Evolutionary conservation across 2,113 vertebrate species (phyloP).

Genomic region (Cyanocitta stelleri): DNA sequence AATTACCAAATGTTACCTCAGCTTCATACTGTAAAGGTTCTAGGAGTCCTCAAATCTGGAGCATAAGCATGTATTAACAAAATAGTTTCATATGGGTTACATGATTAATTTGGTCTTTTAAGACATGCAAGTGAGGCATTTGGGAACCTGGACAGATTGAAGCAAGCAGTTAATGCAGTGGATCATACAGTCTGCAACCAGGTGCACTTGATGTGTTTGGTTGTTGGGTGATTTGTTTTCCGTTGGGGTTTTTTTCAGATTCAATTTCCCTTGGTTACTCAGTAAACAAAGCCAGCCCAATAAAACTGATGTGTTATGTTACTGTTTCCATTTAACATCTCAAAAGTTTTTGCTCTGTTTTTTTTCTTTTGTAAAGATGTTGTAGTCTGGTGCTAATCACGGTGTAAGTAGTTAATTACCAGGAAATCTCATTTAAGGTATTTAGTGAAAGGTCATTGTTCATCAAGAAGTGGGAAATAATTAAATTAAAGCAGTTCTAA

Average conservation of each 20-base stretch:
- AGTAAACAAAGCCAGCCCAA: neutral
- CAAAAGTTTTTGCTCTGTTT: neutral
- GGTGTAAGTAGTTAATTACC: neutral
- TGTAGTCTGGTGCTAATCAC: neutral
- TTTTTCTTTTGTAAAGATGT: neutral
- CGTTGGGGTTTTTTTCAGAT: fast-evolving
- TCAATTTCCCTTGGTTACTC: neutral
- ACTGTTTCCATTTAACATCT: neutral
- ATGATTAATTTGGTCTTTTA: neutral
- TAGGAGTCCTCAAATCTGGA: neutral
- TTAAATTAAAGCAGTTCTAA: neutral
- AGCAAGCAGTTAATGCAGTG: neutral
- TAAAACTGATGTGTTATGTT: neutral
- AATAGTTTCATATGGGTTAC: neutral
- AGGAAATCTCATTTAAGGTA: constrained; percentile 14
- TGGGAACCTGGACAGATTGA: neutral
- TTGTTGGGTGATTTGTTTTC: neutral
- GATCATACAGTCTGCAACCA: neutral
- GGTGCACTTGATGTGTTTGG: neutral
- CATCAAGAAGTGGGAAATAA: constrained; percentile 4
- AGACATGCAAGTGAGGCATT: neutral
- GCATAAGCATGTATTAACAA: neutral
- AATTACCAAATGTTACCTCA: neutral
- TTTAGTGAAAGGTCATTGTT: constrained; percentile 42
- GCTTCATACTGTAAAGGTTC: neutral